phyloP scores from a whole-genome alignment of 2,888 invertebrate species.

The Rotaria macrura region DNA sequence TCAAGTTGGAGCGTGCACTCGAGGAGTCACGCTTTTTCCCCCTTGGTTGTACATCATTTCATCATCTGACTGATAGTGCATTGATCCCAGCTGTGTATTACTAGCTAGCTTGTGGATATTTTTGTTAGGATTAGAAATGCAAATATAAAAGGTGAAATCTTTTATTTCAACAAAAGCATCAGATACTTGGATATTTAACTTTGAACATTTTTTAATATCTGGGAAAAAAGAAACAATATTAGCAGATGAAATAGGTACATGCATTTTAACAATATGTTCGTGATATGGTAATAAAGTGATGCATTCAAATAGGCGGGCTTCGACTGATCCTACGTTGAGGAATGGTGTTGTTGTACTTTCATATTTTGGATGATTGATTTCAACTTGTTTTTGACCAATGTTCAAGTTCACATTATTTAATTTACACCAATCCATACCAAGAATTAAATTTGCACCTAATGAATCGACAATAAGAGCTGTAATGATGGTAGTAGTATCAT shows the following conservation, averaged over 20 bases:
- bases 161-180: constrained; percentile 16
- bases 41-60: neutral
- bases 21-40: too few relatives aligned
- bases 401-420: neutral
- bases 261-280: neutral
- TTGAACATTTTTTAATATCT: neutral
- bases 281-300: neutral
- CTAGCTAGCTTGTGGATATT: neutral
- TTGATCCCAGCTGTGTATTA: neutral
- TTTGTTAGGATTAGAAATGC: neutral
- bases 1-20: too few relatives aligned
- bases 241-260: neutral
- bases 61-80: neutral
- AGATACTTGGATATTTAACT: neutral
- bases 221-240: neutral
- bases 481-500: neutral
- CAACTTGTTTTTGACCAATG: neutral
- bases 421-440: neutral
- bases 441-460: neutral
- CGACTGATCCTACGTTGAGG: neutral
- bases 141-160: neutral
- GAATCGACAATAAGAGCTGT: neutral
- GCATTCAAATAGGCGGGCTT: neutral
- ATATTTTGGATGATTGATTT: neutral
- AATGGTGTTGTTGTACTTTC: neutral